Evolutionary conservation across 2,113 vertebrate species (phyloP).

Genomic region (Etheostoma cragini): DNA sequence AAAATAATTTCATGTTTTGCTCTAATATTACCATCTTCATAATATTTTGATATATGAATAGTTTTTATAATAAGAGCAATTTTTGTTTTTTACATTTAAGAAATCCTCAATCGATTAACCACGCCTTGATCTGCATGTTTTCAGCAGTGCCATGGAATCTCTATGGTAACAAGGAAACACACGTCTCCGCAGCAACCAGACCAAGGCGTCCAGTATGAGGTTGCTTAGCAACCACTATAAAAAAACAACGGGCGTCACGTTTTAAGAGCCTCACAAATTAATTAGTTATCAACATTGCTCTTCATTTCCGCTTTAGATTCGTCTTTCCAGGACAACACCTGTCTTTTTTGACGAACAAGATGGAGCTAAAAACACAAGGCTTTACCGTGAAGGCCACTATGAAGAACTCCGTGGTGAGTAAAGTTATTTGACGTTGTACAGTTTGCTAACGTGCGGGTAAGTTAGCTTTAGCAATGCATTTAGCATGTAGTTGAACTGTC

Average conservation of each 20-base stretch:
- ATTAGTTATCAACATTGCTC: neutral
- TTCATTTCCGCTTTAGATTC: neutral
- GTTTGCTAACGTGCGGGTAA: neutral
- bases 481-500: neutral
- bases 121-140: neutral
- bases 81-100: too few relatives aligned
- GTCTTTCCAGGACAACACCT: neutral
- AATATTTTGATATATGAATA: neutral
- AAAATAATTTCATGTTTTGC: neutral
- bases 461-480: neutral
- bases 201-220: constrained; percentile 62
- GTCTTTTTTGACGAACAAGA: constrained; percentile 46
- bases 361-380: constrained; percentile 62
- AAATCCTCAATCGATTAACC: neutral
- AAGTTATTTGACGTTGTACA: constrained; percentile 1
- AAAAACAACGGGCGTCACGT: constrained; percentile 9
- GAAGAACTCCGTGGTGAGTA: constrained; percentile 82
- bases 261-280: constrained; percentile 8
- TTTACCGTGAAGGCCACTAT: constrained; percentile 79
- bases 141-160: constrained; percentile 24
- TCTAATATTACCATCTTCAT: neutral
- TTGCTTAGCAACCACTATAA: constrained; percentile 69
- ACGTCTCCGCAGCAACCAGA: constrained; percentile 63
- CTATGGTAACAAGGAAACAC: constrained; percentile 55
- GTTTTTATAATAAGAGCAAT: neutral